These are phyloP conservation scores for Crax fasciolata DNA, from an alignment of 2,797 vertebrate genomes.

Conservation along the genomic window DNA sequence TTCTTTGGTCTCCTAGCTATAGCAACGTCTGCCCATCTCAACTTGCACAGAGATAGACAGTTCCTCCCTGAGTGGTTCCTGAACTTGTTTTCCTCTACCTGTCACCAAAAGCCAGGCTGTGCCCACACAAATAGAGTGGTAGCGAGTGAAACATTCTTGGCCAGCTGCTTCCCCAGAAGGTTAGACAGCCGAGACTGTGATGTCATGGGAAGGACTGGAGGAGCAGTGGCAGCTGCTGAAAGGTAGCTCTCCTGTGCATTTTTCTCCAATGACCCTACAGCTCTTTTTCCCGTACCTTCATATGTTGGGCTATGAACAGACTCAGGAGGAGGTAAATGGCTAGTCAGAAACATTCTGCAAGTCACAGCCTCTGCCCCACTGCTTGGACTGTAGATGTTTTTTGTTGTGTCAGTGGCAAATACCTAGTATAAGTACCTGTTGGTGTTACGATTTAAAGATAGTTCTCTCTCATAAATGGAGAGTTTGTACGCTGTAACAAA, in stretches of 20 bases:
- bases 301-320: neutral
- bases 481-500: neutral
- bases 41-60: neutral
- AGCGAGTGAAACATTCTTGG: neutral
- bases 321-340: neutral
- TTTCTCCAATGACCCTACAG: neutral
- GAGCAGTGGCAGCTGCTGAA: neutral
- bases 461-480: neutral
- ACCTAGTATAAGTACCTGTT: neutral
- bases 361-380: neutral
- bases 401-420: neutral
- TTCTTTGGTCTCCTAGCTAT: neutral
- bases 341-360: neutral
- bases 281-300: neutral
- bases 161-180: neutral
- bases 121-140: neutral
- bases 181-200: neutral
- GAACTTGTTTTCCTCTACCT: neutral
- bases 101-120: neutral
- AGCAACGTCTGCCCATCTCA: neutral
- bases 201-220: neutral
- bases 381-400: neutral
- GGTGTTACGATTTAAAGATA: neutral
- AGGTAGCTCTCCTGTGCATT: neutral
- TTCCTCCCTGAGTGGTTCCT: neutral